Evolutionary conservation across 2,888 invertebrate species (phyloP).

Genomic region (Leucophenga maculata): DNA sequence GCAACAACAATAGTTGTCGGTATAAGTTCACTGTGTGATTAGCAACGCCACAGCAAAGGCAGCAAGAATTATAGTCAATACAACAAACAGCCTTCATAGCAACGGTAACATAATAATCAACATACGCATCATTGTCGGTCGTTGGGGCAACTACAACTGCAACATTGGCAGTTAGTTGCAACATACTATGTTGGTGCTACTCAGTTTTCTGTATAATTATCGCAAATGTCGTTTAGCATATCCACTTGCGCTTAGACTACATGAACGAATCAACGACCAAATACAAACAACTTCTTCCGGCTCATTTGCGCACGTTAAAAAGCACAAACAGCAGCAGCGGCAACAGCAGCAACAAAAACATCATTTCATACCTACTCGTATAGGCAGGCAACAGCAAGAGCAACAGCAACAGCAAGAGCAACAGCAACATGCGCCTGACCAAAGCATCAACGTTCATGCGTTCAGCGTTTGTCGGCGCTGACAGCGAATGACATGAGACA

Average conservation of each 20-base stretch:
- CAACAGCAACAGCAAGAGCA: too few relatives aligned
- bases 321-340: constrained; percentile 36
- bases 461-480: neutral
- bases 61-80: constrained; percentile 47
- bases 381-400: too few relatives aligned
- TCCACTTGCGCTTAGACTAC: constrained; percentile 35
- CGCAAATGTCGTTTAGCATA: constrained; percentile 55
- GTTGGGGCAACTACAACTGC: constrained; percentile 41
- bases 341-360: constrained; percentile 27
- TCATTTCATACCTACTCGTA: too few relatives aligned
- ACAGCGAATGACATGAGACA: neutral
- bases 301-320: constrained; percentile 24
- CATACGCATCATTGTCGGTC: constrained; percentile 35
- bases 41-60: too few relatives aligned
- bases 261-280: neutral
- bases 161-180: too few relatives aligned
- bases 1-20: constrained; percentile 34
- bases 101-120: constrained; percentile 38
- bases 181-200: constrained; percentile 15
- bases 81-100: constrained; percentile 31
- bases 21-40: too few relatives aligned
- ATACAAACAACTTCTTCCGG: constrained; percentile 29
- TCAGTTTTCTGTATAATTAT: constrained; percentile 55
- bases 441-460: constrained; percentile 18
- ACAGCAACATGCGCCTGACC: constrained; percentile 32